Conservation (phyloP, 2,113 vertebrate species). For the Eublepharis macularius region DNA sequence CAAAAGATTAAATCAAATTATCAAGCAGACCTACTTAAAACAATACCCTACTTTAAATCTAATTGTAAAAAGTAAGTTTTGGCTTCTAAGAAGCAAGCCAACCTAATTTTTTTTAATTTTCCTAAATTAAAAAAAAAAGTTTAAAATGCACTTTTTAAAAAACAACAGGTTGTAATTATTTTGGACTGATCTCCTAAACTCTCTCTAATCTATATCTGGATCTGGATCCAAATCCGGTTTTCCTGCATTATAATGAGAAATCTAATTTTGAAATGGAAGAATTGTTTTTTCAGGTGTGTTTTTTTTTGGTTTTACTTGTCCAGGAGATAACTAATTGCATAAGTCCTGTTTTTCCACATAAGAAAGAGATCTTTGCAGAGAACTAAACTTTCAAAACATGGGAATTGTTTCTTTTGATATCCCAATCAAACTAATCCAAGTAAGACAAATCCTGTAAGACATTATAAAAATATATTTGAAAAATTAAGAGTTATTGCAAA, state of each 20-base stretch:
- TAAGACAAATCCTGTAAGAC: background rate
- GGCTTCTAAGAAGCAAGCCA: background rate
- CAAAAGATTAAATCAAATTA: background rate
- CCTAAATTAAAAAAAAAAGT: background rate
- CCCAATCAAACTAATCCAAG: background rate
- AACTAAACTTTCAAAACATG: background rate
- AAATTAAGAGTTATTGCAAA: too few relatives aligned
- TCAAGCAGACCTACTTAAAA: background rate
- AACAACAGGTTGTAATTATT: background rate
- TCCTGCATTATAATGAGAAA: background rate
- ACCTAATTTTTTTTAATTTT: background rate
- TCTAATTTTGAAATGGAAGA: background rate
- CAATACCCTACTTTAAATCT: background rate
- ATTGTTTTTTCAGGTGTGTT: background rate
- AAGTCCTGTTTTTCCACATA: background rate
- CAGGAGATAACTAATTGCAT: background rate
- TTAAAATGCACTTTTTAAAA: background rate
- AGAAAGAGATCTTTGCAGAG: background rate
- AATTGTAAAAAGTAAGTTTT: background rate
- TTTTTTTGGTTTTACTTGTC: background rate
- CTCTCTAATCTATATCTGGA: too few relatives aligned
- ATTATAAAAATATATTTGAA: too few relatives aligned
- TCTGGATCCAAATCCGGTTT: background rate
- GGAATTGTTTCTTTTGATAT: background rate
- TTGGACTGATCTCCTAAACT: background rate